A percentile compares a stretch with the other conserved stretches of the same genome.
phyloP scores from a whole-genome alignment of 1,140 invertebrate genomes.

The Drosophila subobscura region DNA sequence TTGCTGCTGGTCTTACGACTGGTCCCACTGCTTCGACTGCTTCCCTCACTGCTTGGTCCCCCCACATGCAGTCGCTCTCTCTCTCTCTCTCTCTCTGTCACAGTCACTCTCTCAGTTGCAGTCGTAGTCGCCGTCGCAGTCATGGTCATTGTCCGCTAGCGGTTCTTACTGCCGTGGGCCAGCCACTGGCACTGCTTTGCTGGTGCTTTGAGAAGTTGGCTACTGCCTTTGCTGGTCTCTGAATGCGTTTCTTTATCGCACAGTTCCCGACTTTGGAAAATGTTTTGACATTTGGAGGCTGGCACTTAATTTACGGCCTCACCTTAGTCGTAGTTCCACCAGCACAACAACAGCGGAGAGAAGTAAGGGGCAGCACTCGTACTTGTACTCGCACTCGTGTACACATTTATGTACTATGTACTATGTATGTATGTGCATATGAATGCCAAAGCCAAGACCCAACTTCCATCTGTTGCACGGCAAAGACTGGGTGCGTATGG shows the following conservation, averaged over 20 bases:
- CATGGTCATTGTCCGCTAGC: constrained; percentile 75
- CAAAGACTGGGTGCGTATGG: constrained; percentile 10
- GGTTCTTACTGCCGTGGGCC: constrained; percentile 47
- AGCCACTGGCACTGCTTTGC: not conserved
- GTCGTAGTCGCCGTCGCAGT: constrained; percentile 15
- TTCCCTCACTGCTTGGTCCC: not conserved
- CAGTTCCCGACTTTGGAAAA: constrained; percentile 60
- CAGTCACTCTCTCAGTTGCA: not conserved
- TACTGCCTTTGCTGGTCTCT: constrained; percentile 1
- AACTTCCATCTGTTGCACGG: not conserved
- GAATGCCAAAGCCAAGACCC: constrained; percentile 6
- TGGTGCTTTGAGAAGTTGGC: constrained; percentile 4
- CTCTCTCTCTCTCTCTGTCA: not conserved
- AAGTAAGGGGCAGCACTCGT: too few relatives aligned
- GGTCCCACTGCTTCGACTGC: constrained; percentile 1
- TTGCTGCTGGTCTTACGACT: constrained; percentile 15
- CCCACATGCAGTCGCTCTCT: not conserved
- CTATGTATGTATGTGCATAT: not conserved
- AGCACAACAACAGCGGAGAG: not conserved
- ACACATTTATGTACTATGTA: not conserved
- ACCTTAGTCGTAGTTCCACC: constrained; percentile 35
- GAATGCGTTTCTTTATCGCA: constrained; percentile 48
- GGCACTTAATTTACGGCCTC: constrained; percentile 69
- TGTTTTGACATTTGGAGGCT: constrained; percentile 71
- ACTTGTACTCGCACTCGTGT: too few relatives aligned